Base-by-base conservation (phyloP, 2,797 vertebrate genomes). In the Novumbra hubbsi region DNA sequence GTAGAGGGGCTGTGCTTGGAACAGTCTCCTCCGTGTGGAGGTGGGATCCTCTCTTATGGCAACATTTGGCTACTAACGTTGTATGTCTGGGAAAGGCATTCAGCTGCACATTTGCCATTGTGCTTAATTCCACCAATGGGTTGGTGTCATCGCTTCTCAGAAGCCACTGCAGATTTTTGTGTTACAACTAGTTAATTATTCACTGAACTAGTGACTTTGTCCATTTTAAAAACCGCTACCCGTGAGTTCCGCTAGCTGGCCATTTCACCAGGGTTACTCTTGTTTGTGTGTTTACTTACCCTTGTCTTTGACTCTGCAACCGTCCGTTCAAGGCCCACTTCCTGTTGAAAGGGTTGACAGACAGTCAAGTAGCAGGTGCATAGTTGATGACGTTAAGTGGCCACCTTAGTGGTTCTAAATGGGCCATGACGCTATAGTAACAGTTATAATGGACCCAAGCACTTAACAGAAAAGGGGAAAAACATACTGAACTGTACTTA, bases 391-490 rank as follows among this genome's bases (percentile, higher is more conserved):
- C 82, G 79, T 77, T 80, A 83, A 85, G 87, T 84, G 84, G 76
- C 68, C 48, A 70, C 62, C 67, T 74, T 72, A 1, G 73, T 76
- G 77, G 80, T 76, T 90, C 76, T 72, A 84, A 80, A 86, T 83
- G 83, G 80, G 80, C 69, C 19, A 14, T 76, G 77, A 84, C 76
- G 66, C 67, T 72, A 75, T 73, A 72, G 19, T 77, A 74, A 27
- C 38, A 78, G 73, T 65, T 24, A 11, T 50, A 67, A 17, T 71
- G 49, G 79, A 67, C 85, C 81, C 84, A 85, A 55, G 84, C 89
- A 90, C 89, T 91, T 90, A 88, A 84, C 86, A 74, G 68, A 0
- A 66, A 66, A 85, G 76, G 77, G 81, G 75, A 75, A 75, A 71
- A 45, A 45, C 73, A 70, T n/a, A n/a, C n/a, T n/a, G n/a, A n/a